Percentiles rank a stretch among this genome's conserved stretches.
These are phyloP conservation scores for Hybognathus amarus DNA, from an alignment of 2,797 vertebrate genomes.

Conservation along the genomic window DNA sequence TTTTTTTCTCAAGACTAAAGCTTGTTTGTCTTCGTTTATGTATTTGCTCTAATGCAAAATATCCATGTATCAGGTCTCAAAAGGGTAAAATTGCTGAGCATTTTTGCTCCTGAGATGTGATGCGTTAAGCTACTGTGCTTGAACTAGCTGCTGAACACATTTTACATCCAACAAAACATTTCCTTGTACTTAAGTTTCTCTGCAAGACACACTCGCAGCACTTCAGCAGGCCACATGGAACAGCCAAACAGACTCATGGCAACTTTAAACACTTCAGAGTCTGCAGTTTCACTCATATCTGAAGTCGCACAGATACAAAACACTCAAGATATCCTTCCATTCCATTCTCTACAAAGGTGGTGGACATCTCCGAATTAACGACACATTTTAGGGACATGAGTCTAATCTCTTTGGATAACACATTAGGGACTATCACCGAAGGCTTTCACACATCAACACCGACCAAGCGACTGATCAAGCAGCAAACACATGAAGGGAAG, in stretches of 20 bases:
- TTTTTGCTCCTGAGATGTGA: background rate
- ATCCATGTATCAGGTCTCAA: background rate
- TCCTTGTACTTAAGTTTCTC: slow-evolving; percentile 8
- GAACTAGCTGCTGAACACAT: slow-evolving; percentile 9
- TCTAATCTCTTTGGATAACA: slow-evolving; percentile 63
- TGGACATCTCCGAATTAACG: slow-evolving; percentile 64
- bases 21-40: background rate
- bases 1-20: background rate
- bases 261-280: slow-evolving; percentile 39
- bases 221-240: slow-evolving; percentile 51
- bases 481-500: slow-evolving; percentile 69
- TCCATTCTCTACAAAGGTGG: slow-evolving; percentile 66
- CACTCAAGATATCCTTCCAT: slow-evolving; percentile 49
- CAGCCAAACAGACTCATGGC: slow-evolving; percentile 37
- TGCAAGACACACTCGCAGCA: slow-evolving; percentile 49
- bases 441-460: slow-evolving; percentile 72
- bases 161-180: slow-evolving; percentile 32
- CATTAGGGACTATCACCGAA: slow-evolving; percentile 68
- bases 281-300: slow-evolving; percentile 16
- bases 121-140: slow-evolving; percentile 18
- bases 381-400: slow-evolving; percentile 68
- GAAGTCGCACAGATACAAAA: slow-evolving; percentile 55
- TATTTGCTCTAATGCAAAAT: background rate
- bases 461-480: slow-evolving; percentile 59
- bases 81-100: background rate